A percentile compares a stretch with the other conserved stretches of the same genome.
phyloP scores from a whole-genome alignment of 1,140 invertebrate species.

The Drosophila malerkotliana region DNA sequence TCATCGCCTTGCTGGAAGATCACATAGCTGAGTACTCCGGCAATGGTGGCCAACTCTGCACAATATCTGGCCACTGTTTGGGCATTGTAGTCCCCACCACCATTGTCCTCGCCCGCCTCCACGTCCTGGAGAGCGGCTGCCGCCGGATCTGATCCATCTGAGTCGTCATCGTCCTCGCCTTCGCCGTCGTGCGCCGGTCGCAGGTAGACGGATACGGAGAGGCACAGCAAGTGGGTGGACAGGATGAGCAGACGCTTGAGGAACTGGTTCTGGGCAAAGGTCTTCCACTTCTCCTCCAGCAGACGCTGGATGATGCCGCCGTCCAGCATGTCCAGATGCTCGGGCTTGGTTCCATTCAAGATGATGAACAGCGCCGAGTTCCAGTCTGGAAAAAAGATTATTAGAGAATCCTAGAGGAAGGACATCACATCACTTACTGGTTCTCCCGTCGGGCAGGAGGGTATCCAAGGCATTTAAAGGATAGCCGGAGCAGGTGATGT shows the following conservation, averaged over 20 bases:
- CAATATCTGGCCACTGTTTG: conserved; percentile 87
- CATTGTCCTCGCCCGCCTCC: not conserved
- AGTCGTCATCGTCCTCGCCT: conserved; percentile 64
- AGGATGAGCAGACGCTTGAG: conserved; percentile 94
- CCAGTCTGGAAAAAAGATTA: conserved; percentile 90
- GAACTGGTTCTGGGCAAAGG: conserved; percentile 97
- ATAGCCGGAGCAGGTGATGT: conserved; percentile 99
- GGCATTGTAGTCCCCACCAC: conserved; percentile 73
- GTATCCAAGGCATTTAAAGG: conserved; percentile 98
- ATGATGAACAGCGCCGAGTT: conserved; percentile 99
- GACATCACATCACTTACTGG: conserved; percentile 88
- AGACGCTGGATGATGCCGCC: conserved; percentile 98
- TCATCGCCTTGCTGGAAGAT: conserved; percentile 96
- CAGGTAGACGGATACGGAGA: conserved; percentile 95
- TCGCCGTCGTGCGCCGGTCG: conserved; percentile 88
- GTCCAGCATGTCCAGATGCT: conserved; percentile 99
- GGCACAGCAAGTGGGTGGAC: conserved; percentile 92
- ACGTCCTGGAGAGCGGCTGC: conserved; percentile 39
- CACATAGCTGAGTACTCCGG: conserved; percentile 94
- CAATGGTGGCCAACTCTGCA: conserved; percentile 93
- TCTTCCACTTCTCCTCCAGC: conserved; percentile 99
- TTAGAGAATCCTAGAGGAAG: not conserved
- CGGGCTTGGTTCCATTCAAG: conserved; percentile 97
- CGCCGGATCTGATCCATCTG: conserved; percentile 8
- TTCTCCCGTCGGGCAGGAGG: conserved; percentile 95